Conservation (phyloP, 2,888 invertebrate genomes). For the Philhelius pedissequus region DNA sequence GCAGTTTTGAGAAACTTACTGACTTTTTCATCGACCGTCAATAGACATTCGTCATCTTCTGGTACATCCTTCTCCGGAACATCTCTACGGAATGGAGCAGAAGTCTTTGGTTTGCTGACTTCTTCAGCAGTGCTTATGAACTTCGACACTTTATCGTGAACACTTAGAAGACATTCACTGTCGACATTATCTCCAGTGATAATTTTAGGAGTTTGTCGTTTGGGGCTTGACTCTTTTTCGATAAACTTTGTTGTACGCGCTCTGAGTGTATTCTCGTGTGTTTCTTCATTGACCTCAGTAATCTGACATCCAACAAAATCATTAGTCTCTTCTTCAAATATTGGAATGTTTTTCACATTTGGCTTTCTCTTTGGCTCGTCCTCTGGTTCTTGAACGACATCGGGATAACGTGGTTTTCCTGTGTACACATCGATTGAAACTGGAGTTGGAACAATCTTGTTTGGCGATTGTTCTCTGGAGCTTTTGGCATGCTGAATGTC, state of each 20-base stretch:
- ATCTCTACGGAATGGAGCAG: slow-evolving; percentile 75
- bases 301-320: slow-evolving; percentile 79
- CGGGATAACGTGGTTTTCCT: slow-evolving; percentile 85
- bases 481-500: slow-evolving; percentile 87
- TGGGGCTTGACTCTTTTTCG: slow-evolving; percentile 59
- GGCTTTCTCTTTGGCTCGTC: slow-evolving; percentile 80
- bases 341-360: slow-evolving; percentile 79
- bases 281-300: slow-evolving; percentile 80
- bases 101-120: slow-evolving; percentile 77
- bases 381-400: slow-evolving; percentile 87
- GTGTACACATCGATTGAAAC: slow-evolving; percentile 80
- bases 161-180: slow-evolving; percentile 84
- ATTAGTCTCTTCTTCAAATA: slow-evolving; percentile 81
- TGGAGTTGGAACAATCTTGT: slow-evolving; percentile 85
- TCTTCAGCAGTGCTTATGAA: slow-evolving; percentile 82
- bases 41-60: slow-evolving; percentile 81
- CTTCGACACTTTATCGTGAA: slow-evolving; percentile 85
- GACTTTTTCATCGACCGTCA: slow-evolving; percentile 85
- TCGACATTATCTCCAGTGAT: slow-evolving; percentile 81
- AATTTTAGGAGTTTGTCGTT: slow-evolving; percentile 72
- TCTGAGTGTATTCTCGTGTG: slow-evolving; percentile 78
- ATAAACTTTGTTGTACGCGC: slow-evolving; percentile 78
- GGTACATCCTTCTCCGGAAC: slow-evolving; percentile 73
- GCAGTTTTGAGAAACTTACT: slow-evolving; percentile 83
- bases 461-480: slow-evolving; percentile 87